A percentile compares a stretch with the other conserved stretches of the same genome.
Conservation (phyloP, 2,797 vertebrate species). For the Odontamblyopus lacepedii region DNA sequence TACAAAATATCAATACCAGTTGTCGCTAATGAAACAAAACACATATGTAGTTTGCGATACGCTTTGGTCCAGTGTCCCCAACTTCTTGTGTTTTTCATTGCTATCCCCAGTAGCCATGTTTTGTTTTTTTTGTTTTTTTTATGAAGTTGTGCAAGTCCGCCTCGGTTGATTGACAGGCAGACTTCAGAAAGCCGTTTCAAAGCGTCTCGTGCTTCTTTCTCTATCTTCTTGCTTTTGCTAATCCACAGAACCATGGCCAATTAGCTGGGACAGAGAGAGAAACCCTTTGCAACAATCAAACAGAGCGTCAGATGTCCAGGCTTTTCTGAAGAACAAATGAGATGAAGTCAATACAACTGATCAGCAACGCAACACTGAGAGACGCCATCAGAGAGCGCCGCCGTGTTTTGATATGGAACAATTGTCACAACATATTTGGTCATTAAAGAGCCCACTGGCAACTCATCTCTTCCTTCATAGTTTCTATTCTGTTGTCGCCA, state of each 20-base stretch:
- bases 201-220: slow-evolving; percentile 1
- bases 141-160: background rate
- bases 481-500: background rate
- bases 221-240: slow-evolving; percentile 20
- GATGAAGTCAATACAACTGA: slow-evolving; percentile 32
- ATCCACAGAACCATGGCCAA: slow-evolving; percentile 19
- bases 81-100: slow-evolving; percentile 2
- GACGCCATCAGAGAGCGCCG: slow-evolving; percentile 29
- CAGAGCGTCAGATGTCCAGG: slow-evolving; percentile 34
- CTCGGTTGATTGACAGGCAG: slow-evolving; percentile 14
- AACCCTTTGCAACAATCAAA: slow-evolving; percentile 34
- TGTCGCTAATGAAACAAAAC: slow-evolving; percentile 18
- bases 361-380: slow-evolving; percentile 23
- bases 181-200: slow-evolving; percentile 18
- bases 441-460: background rate
- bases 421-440: slow-evolving; percentile 4
- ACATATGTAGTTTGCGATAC: slow-evolving; percentile 18
- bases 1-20: slow-evolving; percentile 12
- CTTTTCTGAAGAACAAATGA: slow-evolving; percentile 28
- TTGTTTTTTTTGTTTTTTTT: background rate
- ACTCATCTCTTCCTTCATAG: background rate
- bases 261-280: slow-evolving; percentile 39
- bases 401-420: slow-evolving; percentile 21
- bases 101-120: slow-evolving; percentile 3
- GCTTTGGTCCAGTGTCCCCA: background rate